Evolutionary conservation across 2,888 invertebrate genomes (phyloP), one percentile per base, ranked within the genome.

Genomic region (Andrena hattorfiana): DNA sequence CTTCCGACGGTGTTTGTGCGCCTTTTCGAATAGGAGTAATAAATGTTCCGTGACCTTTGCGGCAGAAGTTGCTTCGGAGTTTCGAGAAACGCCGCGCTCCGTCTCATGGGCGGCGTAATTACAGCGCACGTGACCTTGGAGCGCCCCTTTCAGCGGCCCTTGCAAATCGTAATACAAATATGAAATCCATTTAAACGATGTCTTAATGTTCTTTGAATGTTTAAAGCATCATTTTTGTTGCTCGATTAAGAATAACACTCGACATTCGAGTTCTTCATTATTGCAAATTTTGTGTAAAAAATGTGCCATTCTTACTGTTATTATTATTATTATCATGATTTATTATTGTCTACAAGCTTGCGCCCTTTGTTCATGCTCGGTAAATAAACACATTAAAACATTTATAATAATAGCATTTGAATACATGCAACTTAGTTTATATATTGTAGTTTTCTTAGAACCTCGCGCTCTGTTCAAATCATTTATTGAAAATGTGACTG

Each of bases 41-140:
- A 85, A 85, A 81, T 89, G 89, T 88, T 89, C 85, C 77, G 74
- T 86, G 89, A 91, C 88, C 90, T 87, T 84, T 87, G 74, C 69
- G 54, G 64, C 72, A 71, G 59, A 64, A 67, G 82, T 49, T 48
- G 76, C 26, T 16, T 64, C 56, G 35, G 69, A 67, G 83, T 72
- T 84, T 77, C 66, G 32, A 71, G 56, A 73, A 85, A 78, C 64
- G 32, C 48, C 51, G 28, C 10, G 66, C 16, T 28, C 42, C 49
- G n/a, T 67, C 67, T 48, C 59, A 28, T 76, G 28, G 60, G 16
- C 56, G 42, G 13, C 54, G 20, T 56, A 68, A 77, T 77, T 54
- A 48, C 30, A 32, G n/a, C 32, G 32, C 26, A 26, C 20, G 8
- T 26, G 63, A 64, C 63, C 72, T 54, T 62, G 35, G 20, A 16